phyloP scores from a whole-genome alignment of 2,113 vertebrate species.

The Pithys albifrons region DNA sequence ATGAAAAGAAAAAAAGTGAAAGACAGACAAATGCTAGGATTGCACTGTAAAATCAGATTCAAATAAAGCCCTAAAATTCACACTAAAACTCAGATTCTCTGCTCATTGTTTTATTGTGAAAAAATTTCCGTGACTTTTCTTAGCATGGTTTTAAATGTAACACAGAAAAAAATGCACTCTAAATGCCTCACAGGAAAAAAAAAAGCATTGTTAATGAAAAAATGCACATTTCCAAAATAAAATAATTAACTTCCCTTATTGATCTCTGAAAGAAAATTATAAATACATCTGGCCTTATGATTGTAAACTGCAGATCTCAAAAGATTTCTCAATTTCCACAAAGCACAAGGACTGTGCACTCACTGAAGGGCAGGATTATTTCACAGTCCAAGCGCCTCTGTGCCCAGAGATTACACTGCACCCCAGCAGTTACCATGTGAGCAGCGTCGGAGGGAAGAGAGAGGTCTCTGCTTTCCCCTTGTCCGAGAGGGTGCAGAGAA shows the following conservation, averaged over 20 bases:
- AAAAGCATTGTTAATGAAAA: background rate
- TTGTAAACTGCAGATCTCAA: background rate
- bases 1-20: background rate
- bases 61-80: background rate
- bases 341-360: background rate
- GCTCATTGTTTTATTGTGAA: background rate
- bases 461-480: too few species aligned
- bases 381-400: fast-evolving
- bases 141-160: background rate
- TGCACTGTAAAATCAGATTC: background rate
- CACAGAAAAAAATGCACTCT: background rate
- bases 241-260: background rate
- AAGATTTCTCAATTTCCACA: background rate
- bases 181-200: background rate
- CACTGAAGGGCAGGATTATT: background rate
- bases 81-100: background rate
- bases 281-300: background rate
- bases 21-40: background rate
- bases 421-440: background rate
- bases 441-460: too few species aligned
- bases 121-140: background rate
- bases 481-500: too few species aligned
- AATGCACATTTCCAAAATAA: background rate
- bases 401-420: background rate
- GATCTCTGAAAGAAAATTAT: background rate